phyloP scores from a whole-genome alignment of 2,113 vertebrate genomes.

The Petromus typicus region DNA sequence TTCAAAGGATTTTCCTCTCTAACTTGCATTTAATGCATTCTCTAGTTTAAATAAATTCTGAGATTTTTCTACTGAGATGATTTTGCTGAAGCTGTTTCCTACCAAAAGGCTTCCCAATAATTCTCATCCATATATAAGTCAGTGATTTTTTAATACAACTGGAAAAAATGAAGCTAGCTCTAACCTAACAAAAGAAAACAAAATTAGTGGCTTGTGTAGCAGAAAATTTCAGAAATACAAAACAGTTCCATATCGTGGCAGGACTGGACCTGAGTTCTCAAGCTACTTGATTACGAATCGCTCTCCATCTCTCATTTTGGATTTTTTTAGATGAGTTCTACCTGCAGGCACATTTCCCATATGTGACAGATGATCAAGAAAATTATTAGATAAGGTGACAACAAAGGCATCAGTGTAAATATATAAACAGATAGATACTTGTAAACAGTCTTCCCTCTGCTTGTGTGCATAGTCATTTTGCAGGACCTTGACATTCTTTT shows the following conservation, averaged over 20 bases:
- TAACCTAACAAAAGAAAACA: not conserved
- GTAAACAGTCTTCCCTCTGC: not conserved
- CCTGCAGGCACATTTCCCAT: not conserved
- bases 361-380: not conserved
- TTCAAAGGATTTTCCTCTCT: not conserved
- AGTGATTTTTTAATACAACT: not conserved
- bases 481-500: not conserved
- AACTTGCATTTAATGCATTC: not conserved
- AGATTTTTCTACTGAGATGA: not conserved
- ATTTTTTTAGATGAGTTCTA: not conserved
- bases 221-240: not conserved
- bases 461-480: not conserved
- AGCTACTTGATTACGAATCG: not conserved
- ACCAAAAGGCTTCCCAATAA: not conserved
- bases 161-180: not conserved
- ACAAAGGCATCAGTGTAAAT: not conserved
- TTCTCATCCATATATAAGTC: not conserved
- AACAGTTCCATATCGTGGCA: not conserved
- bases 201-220: not conserved
- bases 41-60: slow-evolving; percentile 18
- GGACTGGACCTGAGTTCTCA: not conserved
- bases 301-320: not conserved
- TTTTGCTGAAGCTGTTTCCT: not conserved
- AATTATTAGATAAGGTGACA: not conserved
- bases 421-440: not conserved